Evolutionary conservation across 2,113 vertebrate species (phyloP).

Genomic region (Tursiops truncatus): DNA sequence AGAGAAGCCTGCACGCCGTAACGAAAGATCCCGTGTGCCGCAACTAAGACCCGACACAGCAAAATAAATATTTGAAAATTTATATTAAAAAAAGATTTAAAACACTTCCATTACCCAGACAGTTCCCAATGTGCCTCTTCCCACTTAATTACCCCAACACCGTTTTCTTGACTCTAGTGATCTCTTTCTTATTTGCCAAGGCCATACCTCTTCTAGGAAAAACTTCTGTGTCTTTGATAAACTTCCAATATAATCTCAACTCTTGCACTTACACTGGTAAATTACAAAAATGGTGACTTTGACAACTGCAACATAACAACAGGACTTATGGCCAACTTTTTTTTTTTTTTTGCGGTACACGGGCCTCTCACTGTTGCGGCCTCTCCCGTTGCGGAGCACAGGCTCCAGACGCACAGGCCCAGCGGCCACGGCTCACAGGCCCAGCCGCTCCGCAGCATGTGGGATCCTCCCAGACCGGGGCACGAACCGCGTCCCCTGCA

Average conservation of each 20-base stretch:
- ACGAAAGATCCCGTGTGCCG: no score
- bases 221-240: not conserved
- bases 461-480: no score
- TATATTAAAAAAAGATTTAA: not conserved
- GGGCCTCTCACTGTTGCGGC: no score
- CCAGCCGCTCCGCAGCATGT: no score
- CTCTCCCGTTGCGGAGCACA: no score
- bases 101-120: not conserved
- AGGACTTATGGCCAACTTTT: not conserved
- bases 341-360: no score
- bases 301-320: not conserved
- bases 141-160: not conserved
- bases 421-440: no score
- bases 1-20: no score
- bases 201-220: not conserved
- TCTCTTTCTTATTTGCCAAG: conserved; percentile 16
- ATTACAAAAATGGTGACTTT: not conserved
- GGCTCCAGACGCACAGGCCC: no score
- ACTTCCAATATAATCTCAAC: not conserved
- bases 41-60: no score
- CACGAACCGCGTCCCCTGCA: no score
- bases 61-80: no score
- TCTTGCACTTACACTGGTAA: not conserved
- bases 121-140: not conserved
- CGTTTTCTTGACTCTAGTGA: not conserved